These are phyloP conservation scores for Hypena proboscidalis DNA, from an alignment of 2,888 invertebrate genomes.

Conservation along the genomic window DNA sequence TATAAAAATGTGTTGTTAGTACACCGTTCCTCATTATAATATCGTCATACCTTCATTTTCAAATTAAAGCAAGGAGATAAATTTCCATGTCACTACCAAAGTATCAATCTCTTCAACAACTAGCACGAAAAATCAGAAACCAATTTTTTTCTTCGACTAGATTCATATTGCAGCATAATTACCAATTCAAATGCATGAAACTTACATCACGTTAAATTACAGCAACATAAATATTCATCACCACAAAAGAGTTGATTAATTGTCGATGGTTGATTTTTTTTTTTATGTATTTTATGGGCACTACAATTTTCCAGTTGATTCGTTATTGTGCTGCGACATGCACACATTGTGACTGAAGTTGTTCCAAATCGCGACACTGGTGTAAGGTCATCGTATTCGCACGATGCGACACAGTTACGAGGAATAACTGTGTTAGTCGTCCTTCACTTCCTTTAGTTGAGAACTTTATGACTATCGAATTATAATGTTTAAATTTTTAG, in stretches of 20 bases:
- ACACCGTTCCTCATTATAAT: too few species aligned
- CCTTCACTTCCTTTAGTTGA: constrained; percentile 42
- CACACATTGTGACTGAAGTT: constrained; percentile 21
- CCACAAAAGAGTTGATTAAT: background rate
- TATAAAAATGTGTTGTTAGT: too few species aligned
- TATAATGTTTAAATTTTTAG: background rate
- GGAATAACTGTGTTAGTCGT: constrained; percentile 58
- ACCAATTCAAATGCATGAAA: too few species aligned
- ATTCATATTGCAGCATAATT: too few species aligned
- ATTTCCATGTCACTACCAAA: too few species aligned
- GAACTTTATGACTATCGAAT: constrained; percentile 14
- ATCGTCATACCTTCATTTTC: too few species aligned
- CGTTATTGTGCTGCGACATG: constrained; percentile 10
- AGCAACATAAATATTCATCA: background rate
- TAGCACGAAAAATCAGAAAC: too few species aligned
- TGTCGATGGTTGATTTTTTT: constrained; percentile 1
- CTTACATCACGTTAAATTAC: background rate
- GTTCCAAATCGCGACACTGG: constrained; percentile 54
- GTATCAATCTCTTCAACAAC: too few species aligned
- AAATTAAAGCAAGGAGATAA: too few species aligned
- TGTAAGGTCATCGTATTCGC: constrained; percentile 71
- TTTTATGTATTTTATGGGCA: constrained; percentile 2
- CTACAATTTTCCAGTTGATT: background rate
- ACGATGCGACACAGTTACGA: constrained; percentile 53
- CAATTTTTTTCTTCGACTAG: too few species aligned